Conservation (phyloP, 2,113 vertebrate genomes). For the Tenrec ecaudatus region DNA sequence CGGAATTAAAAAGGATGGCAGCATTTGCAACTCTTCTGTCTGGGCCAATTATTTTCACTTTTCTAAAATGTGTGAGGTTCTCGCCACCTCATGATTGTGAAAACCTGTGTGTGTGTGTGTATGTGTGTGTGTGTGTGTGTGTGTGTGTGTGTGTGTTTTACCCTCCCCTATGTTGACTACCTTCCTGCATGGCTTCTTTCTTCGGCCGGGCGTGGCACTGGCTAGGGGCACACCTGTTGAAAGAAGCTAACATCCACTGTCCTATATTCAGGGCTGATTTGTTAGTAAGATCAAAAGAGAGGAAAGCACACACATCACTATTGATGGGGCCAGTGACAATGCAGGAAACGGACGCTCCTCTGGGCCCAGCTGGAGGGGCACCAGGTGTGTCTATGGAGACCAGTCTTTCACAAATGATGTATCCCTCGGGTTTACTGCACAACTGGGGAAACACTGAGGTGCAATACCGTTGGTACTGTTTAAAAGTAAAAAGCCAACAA, state of each 20-base stretch:
- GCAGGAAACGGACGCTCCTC: too few relatives aligned
- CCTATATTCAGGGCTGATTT: background rate
- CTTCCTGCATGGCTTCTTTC: background rate
- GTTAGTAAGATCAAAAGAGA: background rate
- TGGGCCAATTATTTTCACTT: background rate
- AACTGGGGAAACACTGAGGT: background rate
- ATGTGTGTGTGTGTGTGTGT: background rate
- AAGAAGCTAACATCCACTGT: background rate
- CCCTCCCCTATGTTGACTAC: background rate
- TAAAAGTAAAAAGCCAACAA: background rate
- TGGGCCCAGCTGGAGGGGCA: too few relatives aligned
- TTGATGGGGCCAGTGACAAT: background rate
- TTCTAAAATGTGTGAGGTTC: background rate
- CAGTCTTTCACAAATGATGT: background rate
- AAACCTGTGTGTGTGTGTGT: background rate
- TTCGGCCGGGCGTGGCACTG: background rate
- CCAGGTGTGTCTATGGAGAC: fast-evolving
- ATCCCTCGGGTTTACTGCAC: background rate
- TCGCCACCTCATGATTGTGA: background rate
- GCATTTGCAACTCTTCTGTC: background rate
- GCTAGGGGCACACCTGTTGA: background rate
- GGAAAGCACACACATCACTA: background rate
- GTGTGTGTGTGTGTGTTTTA: background rate
- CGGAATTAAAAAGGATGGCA: background rate
- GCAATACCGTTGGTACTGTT: background rate